Conservation (phyloP, 2,797 vertebrate species). For the Helicolenus hilgendorfi region DNA sequence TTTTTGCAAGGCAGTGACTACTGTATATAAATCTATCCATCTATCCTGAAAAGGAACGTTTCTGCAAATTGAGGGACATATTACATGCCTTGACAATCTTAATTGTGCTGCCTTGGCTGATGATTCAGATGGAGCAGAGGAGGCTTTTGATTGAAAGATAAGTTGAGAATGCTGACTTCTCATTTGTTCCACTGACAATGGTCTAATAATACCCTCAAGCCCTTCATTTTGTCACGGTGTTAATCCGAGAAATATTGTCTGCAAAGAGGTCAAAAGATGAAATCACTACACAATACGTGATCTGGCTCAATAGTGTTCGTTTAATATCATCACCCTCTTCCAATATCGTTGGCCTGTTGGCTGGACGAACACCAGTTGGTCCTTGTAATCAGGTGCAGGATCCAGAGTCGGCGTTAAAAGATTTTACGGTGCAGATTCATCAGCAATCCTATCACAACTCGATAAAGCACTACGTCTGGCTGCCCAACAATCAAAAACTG, state of each 20-base stretch:
- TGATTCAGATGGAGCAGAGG: slow-evolving; percentile 15
- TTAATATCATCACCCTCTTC: slow-evolving; percentile 37
- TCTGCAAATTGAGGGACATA: not conserved
- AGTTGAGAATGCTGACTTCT: slow-evolving; percentile 52
- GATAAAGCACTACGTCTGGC: slow-evolving; percentile 58
- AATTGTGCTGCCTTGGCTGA: slow-evolving; percentile 4
- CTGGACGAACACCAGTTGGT: slow-evolving; percentile 39
- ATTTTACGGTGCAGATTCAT: slow-evolving; percentile 67
- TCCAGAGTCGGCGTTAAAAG: slow-evolving; percentile 52
- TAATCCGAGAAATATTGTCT: slow-evolving; percentile 12
- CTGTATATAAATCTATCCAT: slow-evolving; percentile 4
- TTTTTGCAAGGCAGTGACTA: slow-evolving; percentile 22
- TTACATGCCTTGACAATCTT: not conserved
- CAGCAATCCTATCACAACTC: slow-evolving; percentile 63
- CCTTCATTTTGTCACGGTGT: slow-evolving; percentile 23
- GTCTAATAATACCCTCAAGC: slow-evolving; percentile 35
- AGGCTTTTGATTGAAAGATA: slow-evolving; percentile 55
- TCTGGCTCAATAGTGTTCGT: not conserved
- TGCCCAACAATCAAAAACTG: slow-evolving; percentile 61
- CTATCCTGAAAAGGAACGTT: not conserved
- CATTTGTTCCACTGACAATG: slow-evolving; percentile 58
- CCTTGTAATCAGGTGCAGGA: slow-evolving; percentile 38
- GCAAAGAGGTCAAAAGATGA: slow-evolving; percentile 43
- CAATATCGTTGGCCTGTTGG: slow-evolving; percentile 41
- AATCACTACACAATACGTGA: slow-evolving; percentile 9